Percentiles rank a stretch among this genome's conserved stretches.
Conservation (phyloP, 2,888 invertebrate genomes). For the Anorthoa munda region DNA sequence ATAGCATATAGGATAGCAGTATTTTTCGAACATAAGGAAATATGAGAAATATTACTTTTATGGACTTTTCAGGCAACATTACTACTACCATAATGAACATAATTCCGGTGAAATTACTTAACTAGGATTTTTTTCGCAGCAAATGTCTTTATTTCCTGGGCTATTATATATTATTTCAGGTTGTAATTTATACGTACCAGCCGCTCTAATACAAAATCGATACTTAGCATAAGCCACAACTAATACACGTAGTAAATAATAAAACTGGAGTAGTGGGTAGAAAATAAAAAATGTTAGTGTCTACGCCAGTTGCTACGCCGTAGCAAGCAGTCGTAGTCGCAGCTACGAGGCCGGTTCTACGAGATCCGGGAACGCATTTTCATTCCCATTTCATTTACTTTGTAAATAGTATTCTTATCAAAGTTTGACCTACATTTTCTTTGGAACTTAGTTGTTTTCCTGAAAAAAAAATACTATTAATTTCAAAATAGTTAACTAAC, state of each 20-base stretch:
- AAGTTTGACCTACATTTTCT: neutral
- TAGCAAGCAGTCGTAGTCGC: slow-evolving; percentile 40
- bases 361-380: neutral
- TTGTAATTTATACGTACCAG: too few species aligned
- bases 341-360: slow-evolving; percentile 37
- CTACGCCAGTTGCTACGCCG: slow-evolving; percentile 46
- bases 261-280: neutral
- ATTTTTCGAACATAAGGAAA: too few species aligned
- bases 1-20: too few species aligned
- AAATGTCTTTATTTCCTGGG: too few species aligned
- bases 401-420: slow-evolving; percentile 8
- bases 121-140: too few species aligned
- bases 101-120: too few species aligned
- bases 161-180: too few species aligned
- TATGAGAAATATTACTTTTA: too few species aligned
- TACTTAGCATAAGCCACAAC: neutral
- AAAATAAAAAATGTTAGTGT: neutral
- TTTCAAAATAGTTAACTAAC: too few species aligned
- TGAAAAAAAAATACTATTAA: too few species aligned
- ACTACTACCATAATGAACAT: too few species aligned
- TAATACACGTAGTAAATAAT: neutral
- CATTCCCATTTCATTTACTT: slow-evolving; percentile 6
- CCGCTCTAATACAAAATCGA: neutral
- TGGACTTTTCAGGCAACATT: too few species aligned
- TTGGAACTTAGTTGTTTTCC: neutral